Percentiles rank a stretch among this genome's conserved stretches.
Conservation (phyloP, 2,797 vertebrate genomes). For the Anguilla pacifica region DNA sequence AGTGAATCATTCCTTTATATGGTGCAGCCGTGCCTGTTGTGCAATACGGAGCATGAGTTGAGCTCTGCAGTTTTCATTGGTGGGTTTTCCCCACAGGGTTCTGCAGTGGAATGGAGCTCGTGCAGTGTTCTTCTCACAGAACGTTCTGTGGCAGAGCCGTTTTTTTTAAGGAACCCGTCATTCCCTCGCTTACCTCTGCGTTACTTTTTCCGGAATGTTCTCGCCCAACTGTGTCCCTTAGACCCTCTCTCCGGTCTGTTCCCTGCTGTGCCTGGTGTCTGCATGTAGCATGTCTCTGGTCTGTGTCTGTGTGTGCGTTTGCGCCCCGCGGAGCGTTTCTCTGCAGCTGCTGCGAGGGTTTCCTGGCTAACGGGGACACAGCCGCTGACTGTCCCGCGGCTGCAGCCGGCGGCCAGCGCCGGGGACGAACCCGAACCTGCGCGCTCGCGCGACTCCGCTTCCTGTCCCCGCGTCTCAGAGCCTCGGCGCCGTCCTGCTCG, state of each 20-base stretch:
- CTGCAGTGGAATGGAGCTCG: neutral
- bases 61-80: too few relatives aligned
- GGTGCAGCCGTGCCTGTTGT: too few relatives aligned
- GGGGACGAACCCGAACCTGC: neutral
- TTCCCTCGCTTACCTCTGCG: neutral
- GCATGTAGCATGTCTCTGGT: too few relatives aligned
- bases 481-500: neutral
- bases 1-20: too few relatives aligned
- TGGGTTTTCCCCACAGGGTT: neutral
- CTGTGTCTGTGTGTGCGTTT: too few relatives aligned
- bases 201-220: neutral
- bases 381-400: too few relatives aligned
- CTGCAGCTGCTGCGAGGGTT: neutral
- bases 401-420: neutral
- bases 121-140: neutral
- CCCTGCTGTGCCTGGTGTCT: neutral
- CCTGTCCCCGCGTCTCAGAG: neutral
- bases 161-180: neutral
- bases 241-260: neutral
- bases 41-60: too few relatives aligned
- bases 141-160: neutral
- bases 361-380: neutral
- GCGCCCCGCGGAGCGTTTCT: neutral
- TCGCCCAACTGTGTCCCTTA: neutral
- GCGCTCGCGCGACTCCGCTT: neutral